These are phyloP conservation scores for Cyprinodon diabolis DNA, from an alignment of 2,797 vertebrate species.

Conservation along the genomic window DNA sequence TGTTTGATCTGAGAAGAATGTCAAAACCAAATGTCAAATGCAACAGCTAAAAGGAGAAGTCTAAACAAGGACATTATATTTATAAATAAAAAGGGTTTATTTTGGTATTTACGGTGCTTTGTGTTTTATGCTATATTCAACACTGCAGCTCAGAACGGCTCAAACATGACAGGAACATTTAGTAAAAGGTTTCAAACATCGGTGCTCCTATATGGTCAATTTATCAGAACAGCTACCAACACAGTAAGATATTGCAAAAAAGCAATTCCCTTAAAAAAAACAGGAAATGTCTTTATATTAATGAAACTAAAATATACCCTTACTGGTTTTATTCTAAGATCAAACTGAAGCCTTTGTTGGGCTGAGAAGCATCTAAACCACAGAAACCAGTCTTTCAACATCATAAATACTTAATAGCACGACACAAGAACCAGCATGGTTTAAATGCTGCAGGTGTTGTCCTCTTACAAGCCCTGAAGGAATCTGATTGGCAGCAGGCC, in stretches of 20 bases:
- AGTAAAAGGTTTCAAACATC: conserved; percentile 5
- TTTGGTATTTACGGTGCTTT: conserved; percentile 18
- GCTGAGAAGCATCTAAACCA: no score
- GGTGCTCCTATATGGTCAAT: conserved; percentile 1
- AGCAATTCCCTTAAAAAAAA: conserved; percentile 1
- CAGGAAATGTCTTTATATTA: conserved; percentile 7
- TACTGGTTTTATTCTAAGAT: no score
- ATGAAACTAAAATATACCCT: no score
- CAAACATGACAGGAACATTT: conserved; percentile 16
- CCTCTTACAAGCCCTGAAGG: conserved; percentile 11
- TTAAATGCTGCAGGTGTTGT: conserved; percentile 1
- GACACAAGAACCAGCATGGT: no score
- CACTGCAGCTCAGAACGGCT: conserved; percentile 15
- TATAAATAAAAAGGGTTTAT: conserved; percentile 30
- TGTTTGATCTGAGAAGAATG: neutral
- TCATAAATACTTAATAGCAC: no score
- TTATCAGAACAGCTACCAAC: conserved; percentile 13
- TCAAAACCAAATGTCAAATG: neutral
- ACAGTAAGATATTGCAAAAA: conserved; percentile 1
- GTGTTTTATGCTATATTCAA: conserved; percentile 36
- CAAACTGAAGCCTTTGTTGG: no score
- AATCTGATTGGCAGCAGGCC: conserved; percentile 9
- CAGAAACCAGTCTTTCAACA: no score
- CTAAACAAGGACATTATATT: conserved; percentile 18
- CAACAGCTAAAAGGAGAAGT: neutral